Evolutionary conservation across 2,888 invertebrate species (phyloP).

Genomic region (Parnassius smintheus): DNA sequence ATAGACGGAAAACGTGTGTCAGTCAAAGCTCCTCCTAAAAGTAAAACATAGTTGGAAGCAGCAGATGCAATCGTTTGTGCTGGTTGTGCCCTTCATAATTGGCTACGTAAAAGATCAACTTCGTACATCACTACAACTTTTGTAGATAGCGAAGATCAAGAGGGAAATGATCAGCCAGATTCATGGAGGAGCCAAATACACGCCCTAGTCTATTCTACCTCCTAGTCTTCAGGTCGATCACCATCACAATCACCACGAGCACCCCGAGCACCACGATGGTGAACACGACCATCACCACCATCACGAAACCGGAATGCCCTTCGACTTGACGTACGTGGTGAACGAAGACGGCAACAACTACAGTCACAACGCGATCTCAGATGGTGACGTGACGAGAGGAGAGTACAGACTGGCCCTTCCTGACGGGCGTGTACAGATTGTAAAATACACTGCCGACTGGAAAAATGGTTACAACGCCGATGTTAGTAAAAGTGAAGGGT

Average conservation of each 20-base stretch:
- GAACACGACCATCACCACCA: constrained; percentile 83
- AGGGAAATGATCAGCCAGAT: no score
- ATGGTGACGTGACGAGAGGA: constrained; percentile 91
- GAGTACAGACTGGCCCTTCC: constrained; percentile 92
- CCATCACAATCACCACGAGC: constrained; percentile 13
- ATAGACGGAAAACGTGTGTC: no score
- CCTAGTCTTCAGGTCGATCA: constrained; percentile 7
- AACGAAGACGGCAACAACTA: constrained; percentile 93
- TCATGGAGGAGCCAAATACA: no score
- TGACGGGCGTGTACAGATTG: constrained; percentile 92
- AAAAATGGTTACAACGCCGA: constrained; percentile 94
- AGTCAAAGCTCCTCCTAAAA: no score
- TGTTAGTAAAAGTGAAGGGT: constrained; percentile 61
- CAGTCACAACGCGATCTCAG: constrained; percentile 92
- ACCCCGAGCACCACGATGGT: constrained; percentile 44
- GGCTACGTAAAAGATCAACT: no score
- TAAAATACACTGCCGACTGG: constrained; percentile 94
- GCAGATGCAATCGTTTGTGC: no score
- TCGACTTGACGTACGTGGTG: constrained; percentile 93
- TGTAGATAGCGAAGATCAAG: no score
- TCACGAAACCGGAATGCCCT: constrained; percentile 94
- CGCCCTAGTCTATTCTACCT: no score
- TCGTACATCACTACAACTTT: no score
- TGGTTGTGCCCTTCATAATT: no score
- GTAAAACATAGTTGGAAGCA: no score